Conservation (phyloP, 2,113 vertebrate species). For the Cranoglanis bouderius region DNA sequence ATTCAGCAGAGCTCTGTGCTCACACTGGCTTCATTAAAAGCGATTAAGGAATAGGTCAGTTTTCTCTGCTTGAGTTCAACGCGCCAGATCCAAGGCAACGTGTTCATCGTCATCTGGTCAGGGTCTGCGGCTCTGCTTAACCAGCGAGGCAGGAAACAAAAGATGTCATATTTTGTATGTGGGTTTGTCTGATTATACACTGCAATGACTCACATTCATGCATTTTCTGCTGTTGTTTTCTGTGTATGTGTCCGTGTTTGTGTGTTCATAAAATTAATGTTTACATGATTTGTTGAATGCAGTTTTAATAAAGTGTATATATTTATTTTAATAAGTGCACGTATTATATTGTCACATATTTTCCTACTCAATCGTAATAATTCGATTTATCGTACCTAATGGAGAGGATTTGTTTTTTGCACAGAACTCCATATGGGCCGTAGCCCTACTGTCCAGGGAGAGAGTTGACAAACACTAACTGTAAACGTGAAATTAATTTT, state of each 20-base stretch:
- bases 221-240: slow-evolving; percentile 44
- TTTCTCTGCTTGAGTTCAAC: slow-evolving; percentile 61
- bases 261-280: not conserved
- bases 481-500: slow-evolving; percentile 63
- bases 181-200: slow-evolving; percentile 62
- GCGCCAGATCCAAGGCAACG: slow-evolving; percentile 54
- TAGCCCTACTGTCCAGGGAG: slow-evolving; percentile 48
- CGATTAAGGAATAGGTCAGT: slow-evolving; percentile 74
- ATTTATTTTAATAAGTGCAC: not conserved
- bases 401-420: slow-evolving; percentile 52
- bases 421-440: slow-evolving; percentile 53
- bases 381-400: not conserved
- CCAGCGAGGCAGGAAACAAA: slow-evolving; percentile 62
- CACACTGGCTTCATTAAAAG: slow-evolving; percentile 72
- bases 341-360: not conserved
- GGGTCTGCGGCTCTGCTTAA: slow-evolving; percentile 48
- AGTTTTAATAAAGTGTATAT: not conserved
- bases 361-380: not conserved
- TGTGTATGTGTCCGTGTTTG: not conserved
- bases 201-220: slow-evolving; percentile 46
- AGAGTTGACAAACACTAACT: slow-evolving; percentile 56
- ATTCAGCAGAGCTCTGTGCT: slow-evolving; percentile 61
- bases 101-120: slow-evolving; percentile 59
- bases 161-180: slow-evolving; percentile 58
- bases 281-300: not conserved